Percentiles rank a stretch among this genome's conserved stretches.
phyloP scores from a whole-genome alignment of 1,140 invertebrate genomes.

The Euglossa dilemma region DNA sequence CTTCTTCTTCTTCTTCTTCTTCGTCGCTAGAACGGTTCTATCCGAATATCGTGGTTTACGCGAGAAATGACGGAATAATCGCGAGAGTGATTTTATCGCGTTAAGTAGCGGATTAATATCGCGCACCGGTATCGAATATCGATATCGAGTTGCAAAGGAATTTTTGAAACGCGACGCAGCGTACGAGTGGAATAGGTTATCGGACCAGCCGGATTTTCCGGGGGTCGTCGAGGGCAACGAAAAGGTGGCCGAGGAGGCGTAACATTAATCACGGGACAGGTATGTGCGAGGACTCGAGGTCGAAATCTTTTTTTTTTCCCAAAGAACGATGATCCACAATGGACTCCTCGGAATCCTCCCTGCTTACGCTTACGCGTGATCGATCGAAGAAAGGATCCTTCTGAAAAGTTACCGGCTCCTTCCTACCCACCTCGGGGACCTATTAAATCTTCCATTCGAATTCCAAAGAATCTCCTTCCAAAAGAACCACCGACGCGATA shows the following conservation, averaged over 20 bases:
- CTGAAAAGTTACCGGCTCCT: constrained; percentile 42
- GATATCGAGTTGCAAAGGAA: no score
- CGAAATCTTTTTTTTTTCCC: constrained; percentile 23
- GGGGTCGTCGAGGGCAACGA: not conserved
- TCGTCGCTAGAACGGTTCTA: no score
- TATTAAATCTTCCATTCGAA: constrained; percentile 42
- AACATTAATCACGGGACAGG: constrained; percentile 77
- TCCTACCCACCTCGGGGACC: constrained; percentile 17
- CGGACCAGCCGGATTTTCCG: constrained; percentile 22
- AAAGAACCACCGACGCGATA: constrained; percentile 9
- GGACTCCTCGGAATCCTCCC: constrained; percentile 23
- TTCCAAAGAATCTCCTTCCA: constrained; percentile 10
- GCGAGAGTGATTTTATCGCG: no score
- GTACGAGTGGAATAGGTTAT: not conserved
- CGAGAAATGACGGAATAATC: no score
- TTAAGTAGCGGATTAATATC: no score
- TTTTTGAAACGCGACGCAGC: not conserved
- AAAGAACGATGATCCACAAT: constrained; percentile 58
- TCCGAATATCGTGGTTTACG: no score
- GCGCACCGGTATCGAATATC: no score
- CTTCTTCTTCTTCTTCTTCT: no score
- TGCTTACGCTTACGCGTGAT: constrained; percentile 39
- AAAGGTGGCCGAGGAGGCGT: constrained; percentile 60
- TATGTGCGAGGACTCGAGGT: constrained; percentile 54
- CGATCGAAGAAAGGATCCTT: constrained; percentile 41